These are phyloP conservation scores for Latrodectus elegans DNA, from an alignment of 2,888 invertebrate species.

Conservation along the genomic window DNA sequence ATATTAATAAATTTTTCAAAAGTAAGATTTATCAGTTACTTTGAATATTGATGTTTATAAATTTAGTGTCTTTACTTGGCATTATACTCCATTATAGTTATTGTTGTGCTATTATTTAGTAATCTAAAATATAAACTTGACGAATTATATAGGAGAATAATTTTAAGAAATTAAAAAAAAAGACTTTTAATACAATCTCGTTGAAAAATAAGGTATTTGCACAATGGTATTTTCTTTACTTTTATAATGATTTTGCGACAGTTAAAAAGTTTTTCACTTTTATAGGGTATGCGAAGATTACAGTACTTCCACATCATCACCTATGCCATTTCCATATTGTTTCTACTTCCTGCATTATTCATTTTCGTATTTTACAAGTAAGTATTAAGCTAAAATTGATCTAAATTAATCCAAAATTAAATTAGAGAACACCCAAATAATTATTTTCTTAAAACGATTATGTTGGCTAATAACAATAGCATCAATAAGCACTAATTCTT, in stretches of 20 bases:
- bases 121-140: not conserved
- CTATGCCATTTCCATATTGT: slow-evolving; percentile 57
- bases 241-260: not conserved
- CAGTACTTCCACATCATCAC: slow-evolving; percentile 66
- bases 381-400: slow-evolving; percentile 52
- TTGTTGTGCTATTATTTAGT: not conserved
- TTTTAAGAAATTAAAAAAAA: not conserved
- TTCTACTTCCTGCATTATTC: slow-evolving; percentile 74
- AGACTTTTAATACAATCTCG: not conserved
- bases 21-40: too few species aligned
- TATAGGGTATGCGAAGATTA: slow-evolving; percentile 55
- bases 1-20: too few species aligned
- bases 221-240: not conserved
- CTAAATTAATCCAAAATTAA: too few species aligned
- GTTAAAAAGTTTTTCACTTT: not conserved
- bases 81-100: too few species aligned
- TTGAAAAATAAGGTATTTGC: too few species aligned
- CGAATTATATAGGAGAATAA: not conserved
- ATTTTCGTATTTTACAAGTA: slow-evolving; percentile 75
- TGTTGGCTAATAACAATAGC: too few species aligned
- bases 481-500: too few species aligned
- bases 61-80: too few species aligned
- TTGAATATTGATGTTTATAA: too few species aligned
- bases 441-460: too few species aligned
- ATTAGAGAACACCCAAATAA: too few species aligned